Evolutionary conservation across 2,797 vertebrate species (phyloP).

Genomic region (Channa striata): DNA sequence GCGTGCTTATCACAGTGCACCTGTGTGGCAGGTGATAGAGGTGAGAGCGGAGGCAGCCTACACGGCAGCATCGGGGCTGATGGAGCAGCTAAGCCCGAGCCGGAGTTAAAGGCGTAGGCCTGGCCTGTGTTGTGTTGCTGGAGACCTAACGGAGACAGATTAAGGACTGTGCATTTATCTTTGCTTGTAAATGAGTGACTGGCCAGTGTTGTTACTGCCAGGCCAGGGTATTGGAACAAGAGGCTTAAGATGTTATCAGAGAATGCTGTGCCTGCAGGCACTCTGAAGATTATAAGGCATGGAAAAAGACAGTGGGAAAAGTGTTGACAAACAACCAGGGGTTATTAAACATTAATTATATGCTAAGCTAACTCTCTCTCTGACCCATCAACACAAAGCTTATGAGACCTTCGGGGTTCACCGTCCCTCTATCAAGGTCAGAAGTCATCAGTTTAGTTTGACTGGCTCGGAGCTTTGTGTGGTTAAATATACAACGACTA

Average conservation of each 20-base stretch:
- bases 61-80: slow-evolving; percentile 61
- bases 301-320: slow-evolving; percentile 79
- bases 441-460: slow-evolving; percentile 78
- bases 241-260: slow-evolving; percentile 88
- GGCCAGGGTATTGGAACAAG: slow-evolving; percentile 87
- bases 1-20: slow-evolving; percentile 68
- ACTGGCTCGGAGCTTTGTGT: slow-evolving; percentile 64
- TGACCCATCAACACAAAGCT: slow-evolving; percentile 80
- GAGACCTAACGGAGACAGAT: slow-evolving; percentile 82
- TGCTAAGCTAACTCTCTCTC: slow-evolving; percentile 84
- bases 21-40: slow-evolving; percentile 79
- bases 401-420: slow-evolving; percentile 80
- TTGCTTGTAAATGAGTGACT: slow-evolving; percentile 87
- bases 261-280: slow-evolving; percentile 82
- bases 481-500: slow-evolving; percentile 62
- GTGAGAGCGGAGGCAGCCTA: slow-evolving; percentile 62
- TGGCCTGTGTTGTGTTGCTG: slow-evolving; percentile 61
- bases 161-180: slow-evolving; percentile 86
- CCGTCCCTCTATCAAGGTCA: slow-evolving; percentile 85
- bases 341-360: slow-evolving; percentile 89
- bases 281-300: slow-evolving; percentile 85
- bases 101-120: slow-evolving; percentile 67
- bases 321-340: slow-evolving; percentile 88
- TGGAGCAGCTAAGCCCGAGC: slow-evolving; percentile 73
- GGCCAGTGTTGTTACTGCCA: slow-evolving; percentile 84